Evolutionary conservation across 2,888 invertebrate genomes (phyloP).

Genomic region (Seladonia tumulorum): DNA sequence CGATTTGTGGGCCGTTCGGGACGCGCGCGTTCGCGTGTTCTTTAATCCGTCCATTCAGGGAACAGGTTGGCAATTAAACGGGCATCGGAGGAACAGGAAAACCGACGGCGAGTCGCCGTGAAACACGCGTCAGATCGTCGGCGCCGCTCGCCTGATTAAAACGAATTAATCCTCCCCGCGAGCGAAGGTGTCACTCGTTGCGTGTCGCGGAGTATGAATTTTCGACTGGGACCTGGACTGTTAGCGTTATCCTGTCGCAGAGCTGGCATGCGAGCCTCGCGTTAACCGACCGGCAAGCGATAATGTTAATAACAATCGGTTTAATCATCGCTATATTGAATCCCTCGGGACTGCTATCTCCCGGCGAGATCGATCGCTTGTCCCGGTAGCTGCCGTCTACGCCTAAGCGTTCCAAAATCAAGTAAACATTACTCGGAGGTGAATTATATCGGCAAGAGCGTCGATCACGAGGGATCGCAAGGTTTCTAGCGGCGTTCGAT

Average conservation of each 20-base stretch:
- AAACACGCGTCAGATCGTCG: conserved; percentile 64
- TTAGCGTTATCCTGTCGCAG: not conserved
- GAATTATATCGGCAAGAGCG: not conserved
- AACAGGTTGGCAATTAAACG: conserved; percentile 57
- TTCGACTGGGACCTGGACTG: conserved; percentile 23
- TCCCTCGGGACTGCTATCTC: conserved; percentile 18
- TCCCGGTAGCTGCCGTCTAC: conserved; percentile 44
- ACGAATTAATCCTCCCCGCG: conserved; percentile 62
- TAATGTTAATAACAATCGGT: conserved; percentile 18
- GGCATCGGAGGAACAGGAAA: conserved; percentile 24
- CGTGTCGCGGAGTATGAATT: conserved; percentile 61
- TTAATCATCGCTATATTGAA: conserved; percentile 29
- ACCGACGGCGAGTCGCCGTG: conserved; percentile 41
- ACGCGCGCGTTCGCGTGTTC: conserved; percentile 2
- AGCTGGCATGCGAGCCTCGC: conserved; percentile 23
- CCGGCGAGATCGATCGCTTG: conserved; percentile 54
- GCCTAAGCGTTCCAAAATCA: too few relatives aligned
- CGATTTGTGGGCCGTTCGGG: not conserved
- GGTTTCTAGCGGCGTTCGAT: conserved; percentile 24
- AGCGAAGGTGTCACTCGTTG: conserved; percentile 55
- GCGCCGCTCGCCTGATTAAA: conserved; percentile 64
- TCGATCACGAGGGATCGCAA: not conserved
- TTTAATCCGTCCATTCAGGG: not conserved
- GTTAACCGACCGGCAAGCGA: conserved; percentile 33
- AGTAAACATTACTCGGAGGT: not conserved